Base-by-base conservation (phyloP, 2,888 invertebrate genomes). In the Seladonia tumulorum region DNA sequence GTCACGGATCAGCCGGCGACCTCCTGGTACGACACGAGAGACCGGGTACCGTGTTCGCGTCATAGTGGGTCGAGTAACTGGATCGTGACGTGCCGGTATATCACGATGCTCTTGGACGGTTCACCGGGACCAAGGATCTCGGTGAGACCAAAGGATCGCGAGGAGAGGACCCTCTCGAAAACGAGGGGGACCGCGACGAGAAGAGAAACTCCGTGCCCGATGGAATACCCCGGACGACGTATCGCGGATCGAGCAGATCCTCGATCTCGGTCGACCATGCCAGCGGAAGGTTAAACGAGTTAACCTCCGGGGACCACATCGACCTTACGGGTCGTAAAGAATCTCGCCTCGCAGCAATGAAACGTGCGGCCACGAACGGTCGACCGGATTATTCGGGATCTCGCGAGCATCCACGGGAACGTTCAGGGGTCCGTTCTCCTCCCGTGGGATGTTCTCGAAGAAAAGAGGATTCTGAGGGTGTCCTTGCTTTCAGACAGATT, bases 271-370 rank as follows among this genome's bases (percentile, higher is more conserved):
- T 16, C 16, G 70, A 18, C 47, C 47, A 47, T 18, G 49, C 57
- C 57, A 74, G 71, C 70, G 84, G 83, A 90, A 92, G 93, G 93
- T 93, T 92, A 94, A 93, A 91, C 90, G 90, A 92, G 92, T 93
- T 94, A 93, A 94, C 94, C 93, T 88, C 90, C 87, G 53, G 89
- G 88, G 82, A 83, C 90, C 85, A 86, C 86, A 91, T 87, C 88
- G 90, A 90, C 84, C 90, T 86, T 86, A 86, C 79, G 76, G 89
- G 66, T 66, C 66, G 66, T 35, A 66, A 66, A 66, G 66, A 66
- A 66, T 66, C 66, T 66, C 66, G 66, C 66, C 66, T 66, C 66
- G 29, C 18, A 45, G 66, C 68, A 80, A 87, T 84, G 81, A 79
- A 86, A 77, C 73, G 76, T 53, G 57, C 78, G 79, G 71, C 57